Evolutionary conservation across 1,140 invertebrate species (phyloP), one percentile per base, ranked within the genome.

Genomic region (Anastatus disparis): DNA sequence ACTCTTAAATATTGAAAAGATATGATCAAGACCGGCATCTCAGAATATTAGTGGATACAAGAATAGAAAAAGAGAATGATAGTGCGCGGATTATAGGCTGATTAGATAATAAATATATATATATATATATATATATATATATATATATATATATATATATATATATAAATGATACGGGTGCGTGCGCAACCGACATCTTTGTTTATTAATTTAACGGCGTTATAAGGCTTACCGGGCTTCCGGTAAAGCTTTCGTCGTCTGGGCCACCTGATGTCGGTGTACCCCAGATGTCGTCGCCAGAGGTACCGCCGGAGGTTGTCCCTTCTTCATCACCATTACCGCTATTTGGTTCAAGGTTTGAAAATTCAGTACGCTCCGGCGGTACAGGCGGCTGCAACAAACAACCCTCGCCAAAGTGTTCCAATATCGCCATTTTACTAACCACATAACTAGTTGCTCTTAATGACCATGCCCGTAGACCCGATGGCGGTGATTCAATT

Each of bases 271-370:
- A 94, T 2, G 93, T 94, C 2, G 93, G 93, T 1, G 93, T 95
- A 1, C 93, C 93, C 93, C 93, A 95, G 31, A 93, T 91, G 78
- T 95, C 93, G 79, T 94, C 93, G 0, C 93, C 93, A 2, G 93
- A 94, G 15, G 91, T 92, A 0, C 90, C 93, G 0, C 92, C 93
- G 44, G 93, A 94, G 0, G 89, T 91, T 59, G 91, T 91, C 13
- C 90, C 90, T 64, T 92, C 91, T 48, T 89, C 88, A 75, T 90
- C 79, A 76, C 86, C 82, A 26, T 64, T 64, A 26, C 12, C 58
- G 27, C 31, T 42, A 2, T n/a, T n/a, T 63, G 85, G 77, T 38
- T 86, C 80, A 73, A 86, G 56, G n/a, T n/a, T n/a, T 9, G 79
- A 80, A 70, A 80, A 83, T 75, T 87, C 80, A 2, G 80, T 84